Conservation (phyloP, 2,797 vertebrate genomes). For the Melanotaenia parkinsoni region DNA sequence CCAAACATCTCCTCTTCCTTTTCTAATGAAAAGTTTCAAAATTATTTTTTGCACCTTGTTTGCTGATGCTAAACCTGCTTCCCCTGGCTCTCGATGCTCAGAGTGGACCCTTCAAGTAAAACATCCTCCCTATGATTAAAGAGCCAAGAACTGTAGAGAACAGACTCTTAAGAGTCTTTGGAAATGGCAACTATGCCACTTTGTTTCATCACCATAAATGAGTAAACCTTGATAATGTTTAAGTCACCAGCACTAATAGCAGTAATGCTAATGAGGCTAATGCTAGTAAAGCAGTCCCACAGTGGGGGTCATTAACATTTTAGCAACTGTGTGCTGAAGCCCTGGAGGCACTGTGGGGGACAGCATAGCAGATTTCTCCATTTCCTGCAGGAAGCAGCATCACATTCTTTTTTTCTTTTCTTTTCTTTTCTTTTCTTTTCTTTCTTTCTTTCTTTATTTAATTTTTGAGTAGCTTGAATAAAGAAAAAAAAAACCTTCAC, state of each 20-base stretch:
- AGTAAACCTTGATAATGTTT: conserved; percentile 11
- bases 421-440: conserved; percentile 28
- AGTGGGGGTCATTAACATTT: conserved; percentile 58
- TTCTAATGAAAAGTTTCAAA: conserved; percentile 12
- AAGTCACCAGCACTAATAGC: conserved; percentile 16
- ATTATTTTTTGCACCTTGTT: conserved; percentile 12
- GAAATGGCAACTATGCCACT: conserved; percentile 18
- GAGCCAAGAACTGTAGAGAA: conserved; percentile 31
- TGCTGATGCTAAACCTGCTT: conserved; percentile 9
- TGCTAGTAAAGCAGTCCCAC: conserved; percentile 40
- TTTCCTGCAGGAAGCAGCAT: conserved; percentile 37
- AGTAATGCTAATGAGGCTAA: conserved; percentile 47
- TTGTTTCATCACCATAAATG: conserved; percentile 30
- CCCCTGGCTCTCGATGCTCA: not conserved
- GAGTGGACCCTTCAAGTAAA: conserved; percentile 26
- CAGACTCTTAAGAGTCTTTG: conserved; percentile 9
- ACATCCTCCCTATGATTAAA: conserved; percentile 34
- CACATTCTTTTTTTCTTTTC: conserved; percentile 45
- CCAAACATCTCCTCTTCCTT: conserved; percentile 25
- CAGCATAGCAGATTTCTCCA: conserved; percentile 33
- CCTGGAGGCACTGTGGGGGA: conserved; percentile 47
- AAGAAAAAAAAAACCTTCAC: conserved; percentile 39
- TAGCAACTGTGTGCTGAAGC: conserved; percentile 31
- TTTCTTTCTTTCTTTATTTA: not conserved
- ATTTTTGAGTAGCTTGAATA: conserved; percentile 2